Conservation (phyloP, 2,113 vertebrate species). For the Paraplagusia blochii region DNA sequence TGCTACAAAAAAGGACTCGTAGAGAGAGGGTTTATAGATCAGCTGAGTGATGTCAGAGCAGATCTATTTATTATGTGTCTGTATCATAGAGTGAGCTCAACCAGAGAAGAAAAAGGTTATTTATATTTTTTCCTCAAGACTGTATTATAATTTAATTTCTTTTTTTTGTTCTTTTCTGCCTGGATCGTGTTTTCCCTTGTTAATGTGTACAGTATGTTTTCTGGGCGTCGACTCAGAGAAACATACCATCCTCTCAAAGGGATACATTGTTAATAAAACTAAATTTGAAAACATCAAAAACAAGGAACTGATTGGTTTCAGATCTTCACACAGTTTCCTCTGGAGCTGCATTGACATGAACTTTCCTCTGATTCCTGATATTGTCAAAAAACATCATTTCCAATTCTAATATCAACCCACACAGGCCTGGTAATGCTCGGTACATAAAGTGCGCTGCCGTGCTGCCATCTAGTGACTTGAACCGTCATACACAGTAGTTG, state of each 20-base stretch:
- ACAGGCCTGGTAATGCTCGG: too few relatives aligned
- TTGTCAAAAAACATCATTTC: too few relatives aligned
- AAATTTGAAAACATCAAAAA: slow-evolving; percentile 61
- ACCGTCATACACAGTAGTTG: too few relatives aligned
- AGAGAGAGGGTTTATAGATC: slow-evolving; percentile 73
- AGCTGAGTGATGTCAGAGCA: slow-evolving; percentile 85
- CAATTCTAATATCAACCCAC: too few relatives aligned
- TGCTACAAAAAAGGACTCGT: slow-evolving; percentile 74
- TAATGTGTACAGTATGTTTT: slow-evolving; percentile 94
- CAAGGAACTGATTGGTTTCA: neutral
- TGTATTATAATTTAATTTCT: slow-evolving; percentile 87
- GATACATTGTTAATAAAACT: slow-evolving; percentile 96
- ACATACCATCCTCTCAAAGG: slow-evolving; percentile 91
- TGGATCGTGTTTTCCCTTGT: slow-evolving; percentile 85
- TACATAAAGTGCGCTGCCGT: too few relatives aligned
- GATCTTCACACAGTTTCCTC: too few relatives aligned
- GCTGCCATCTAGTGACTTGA: too few relatives aligned
- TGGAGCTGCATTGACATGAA: too few relatives aligned
- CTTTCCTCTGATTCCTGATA: too few relatives aligned
- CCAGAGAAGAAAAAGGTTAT: slow-evolving; percentile 85
- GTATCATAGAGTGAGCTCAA: slow-evolving; percentile 90
- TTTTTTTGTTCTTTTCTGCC: slow-evolving; percentile 79
- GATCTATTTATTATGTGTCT: slow-evolving; percentile 97
- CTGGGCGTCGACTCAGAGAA: slow-evolving; percentile 90
- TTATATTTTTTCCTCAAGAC: slow-evolving; percentile 97